Evolutionary conservation across 2,888 invertebrate species (phyloP).

Genomic region (Eulithis prunata): DNA sequence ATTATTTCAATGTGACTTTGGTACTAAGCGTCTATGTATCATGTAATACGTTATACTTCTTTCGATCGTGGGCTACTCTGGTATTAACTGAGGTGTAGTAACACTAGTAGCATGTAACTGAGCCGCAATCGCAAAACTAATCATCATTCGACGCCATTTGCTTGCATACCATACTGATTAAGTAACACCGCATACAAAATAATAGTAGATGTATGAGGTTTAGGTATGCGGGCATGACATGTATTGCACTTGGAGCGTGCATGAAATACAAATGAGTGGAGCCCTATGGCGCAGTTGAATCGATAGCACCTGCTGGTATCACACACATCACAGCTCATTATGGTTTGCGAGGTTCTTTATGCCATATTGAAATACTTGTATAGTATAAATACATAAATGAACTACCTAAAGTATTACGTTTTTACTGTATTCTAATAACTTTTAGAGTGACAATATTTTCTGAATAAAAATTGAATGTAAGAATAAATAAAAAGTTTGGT

Average conservation of each 20-base stretch:
- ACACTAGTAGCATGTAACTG: not conserved
- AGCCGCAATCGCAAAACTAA: conserved; percentile 4
- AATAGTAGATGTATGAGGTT: conserved; percentile 26
- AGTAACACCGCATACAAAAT: conserved; percentile 28
- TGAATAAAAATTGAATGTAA: too few relatives aligned
- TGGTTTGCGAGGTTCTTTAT: too few relatives aligned
- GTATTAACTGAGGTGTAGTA: not conserved
- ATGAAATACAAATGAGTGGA: conserved; percentile 45
- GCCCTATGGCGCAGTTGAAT: conserved; percentile 48
- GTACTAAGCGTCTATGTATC: too few relatives aligned
- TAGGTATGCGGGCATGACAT: conserved; percentile 32
- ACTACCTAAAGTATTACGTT: too few relatives aligned
- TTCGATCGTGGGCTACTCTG: too few relatives aligned
- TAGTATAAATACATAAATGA: too few relatives aligned
- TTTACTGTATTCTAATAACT: too few relatives aligned
- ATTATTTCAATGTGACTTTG: too few relatives aligned
- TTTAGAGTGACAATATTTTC: too few relatives aligned
- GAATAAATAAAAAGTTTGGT: too few relatives aligned
- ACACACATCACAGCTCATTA: conserved; percentile 1
- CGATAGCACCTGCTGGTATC: conserved; percentile 21
- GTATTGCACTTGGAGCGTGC: conserved; percentile 44
- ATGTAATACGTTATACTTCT: too few relatives aligned
- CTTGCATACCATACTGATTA: conserved; percentile 21
- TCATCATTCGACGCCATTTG: conserved; percentile 8
- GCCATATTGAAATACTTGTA: too few relatives aligned